These are phyloP conservation scores for Rallus limicola DNA, from an alignment of 2,113 vertebrate genomes.

Conservation along the genomic window DNA sequence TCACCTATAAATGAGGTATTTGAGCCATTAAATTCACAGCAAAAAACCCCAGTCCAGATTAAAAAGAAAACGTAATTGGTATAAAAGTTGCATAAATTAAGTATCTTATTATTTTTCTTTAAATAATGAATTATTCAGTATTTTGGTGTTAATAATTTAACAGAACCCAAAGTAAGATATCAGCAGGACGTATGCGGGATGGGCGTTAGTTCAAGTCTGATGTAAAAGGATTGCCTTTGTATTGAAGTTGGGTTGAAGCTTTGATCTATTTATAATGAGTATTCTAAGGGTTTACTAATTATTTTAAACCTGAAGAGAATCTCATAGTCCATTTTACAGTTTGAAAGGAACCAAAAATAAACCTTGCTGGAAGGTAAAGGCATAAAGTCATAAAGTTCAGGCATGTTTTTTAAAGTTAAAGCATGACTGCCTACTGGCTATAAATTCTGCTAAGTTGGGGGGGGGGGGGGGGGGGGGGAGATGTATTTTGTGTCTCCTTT, in stretches of 20 bases:
- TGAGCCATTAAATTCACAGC: neutral
- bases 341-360: slow-evolving; percentile 48
- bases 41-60: neutral
- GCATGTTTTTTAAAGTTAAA: slow-evolving; percentile 20
- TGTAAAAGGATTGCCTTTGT: slow-evolving; percentile 69
- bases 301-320: slow-evolving; percentile 68
- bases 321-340: slow-evolving; percentile 6
- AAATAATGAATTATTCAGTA: slow-evolving; percentile 70
- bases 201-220: slow-evolving; percentile 60
- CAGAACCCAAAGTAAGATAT: slow-evolving; percentile 60
- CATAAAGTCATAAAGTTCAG: slow-evolving; percentile 39
- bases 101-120: slow-evolving; percentile 46
- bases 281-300: slow-evolving; percentile 70
- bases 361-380: slow-evolving; percentile 48
- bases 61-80: neutral
- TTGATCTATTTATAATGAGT: slow-evolving; percentile 75
- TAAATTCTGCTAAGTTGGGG: slow-evolving; percentile 26
- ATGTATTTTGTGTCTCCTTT: slow-evolving; percentile 36
- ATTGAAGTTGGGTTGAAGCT: slow-evolving; percentile 54
- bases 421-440: neutral
- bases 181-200: slow-evolving; percentile 43
- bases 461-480: neutral
- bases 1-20: neutral
- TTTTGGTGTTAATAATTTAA: slow-evolving; percentile 73
- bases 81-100: slow-evolving; percentile 44